phyloP scores from a whole-genome alignment of 2,888 invertebrate genomes.

The Drosophila conformis region DNA sequence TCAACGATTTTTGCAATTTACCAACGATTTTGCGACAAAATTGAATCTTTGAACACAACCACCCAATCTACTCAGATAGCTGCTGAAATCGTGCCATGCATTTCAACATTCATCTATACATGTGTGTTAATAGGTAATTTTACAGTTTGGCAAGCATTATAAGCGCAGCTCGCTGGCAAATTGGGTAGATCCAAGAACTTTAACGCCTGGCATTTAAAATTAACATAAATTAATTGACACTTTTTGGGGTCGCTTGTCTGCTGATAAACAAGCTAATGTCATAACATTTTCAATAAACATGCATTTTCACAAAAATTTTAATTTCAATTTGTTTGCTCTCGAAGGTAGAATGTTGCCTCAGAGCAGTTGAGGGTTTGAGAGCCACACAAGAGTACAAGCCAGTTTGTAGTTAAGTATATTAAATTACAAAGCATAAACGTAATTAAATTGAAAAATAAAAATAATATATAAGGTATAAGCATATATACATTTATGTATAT shows the following conservation, averaged over 20 bases:
- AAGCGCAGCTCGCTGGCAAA: slow-evolving; percentile 19
- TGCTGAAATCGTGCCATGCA: slow-evolving; percentile 43
- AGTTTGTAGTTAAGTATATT: neutral
- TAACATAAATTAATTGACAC: neutral
- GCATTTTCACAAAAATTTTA: neutral
- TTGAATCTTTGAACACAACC: slow-evolving; percentile 51
- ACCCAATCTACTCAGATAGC: slow-evolving; percentile 11
- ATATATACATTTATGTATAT: neutral
- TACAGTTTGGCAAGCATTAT: slow-evolving; percentile 30
- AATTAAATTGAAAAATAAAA: neutral
- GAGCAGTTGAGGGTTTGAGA: neutral
- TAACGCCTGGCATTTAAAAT: neutral
- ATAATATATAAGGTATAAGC: neutral
- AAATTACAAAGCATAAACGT: neutral
- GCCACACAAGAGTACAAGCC: neutral
- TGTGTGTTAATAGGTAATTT: slow-evolving; percentile 52
- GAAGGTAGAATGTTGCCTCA: neutral
- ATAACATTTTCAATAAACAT: neutral
- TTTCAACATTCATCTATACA: slow-evolving; percentile 57
- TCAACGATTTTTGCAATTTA: slow-evolving; percentile 76
- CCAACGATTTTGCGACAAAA: slow-evolving; percentile 74
- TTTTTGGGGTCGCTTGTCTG: neutral
- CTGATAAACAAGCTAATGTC: neutral
- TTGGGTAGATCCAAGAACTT: slow-evolving; percentile 15
- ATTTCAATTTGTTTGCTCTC: neutral